Conservation (phyloP, 2,888 invertebrate species). For the Andrena trimmerana region DNA sequence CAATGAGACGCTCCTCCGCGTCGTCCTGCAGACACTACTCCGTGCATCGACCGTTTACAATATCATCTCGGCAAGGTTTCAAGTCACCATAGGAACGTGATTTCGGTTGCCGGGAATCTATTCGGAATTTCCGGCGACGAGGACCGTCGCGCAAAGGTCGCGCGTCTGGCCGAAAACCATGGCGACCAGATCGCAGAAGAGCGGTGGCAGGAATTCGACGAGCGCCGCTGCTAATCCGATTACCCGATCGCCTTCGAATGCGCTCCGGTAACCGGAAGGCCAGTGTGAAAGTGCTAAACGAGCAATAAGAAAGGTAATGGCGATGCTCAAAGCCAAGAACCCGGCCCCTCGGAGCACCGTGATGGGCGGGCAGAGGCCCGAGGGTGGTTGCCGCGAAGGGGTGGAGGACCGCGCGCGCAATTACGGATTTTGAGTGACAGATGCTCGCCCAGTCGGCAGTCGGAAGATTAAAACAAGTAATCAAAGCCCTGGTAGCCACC, state of each 20-base stretch:
- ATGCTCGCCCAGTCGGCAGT: conserved; percentile 84
- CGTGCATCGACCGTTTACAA: too few species aligned
- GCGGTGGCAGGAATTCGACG: conserved; percentile 18
- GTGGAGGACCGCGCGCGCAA: conserved; percentile 80
- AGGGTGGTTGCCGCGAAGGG: conserved; percentile 40
- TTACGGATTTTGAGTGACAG: conserved; percentile 85
- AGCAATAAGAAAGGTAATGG: conserved; percentile 79
- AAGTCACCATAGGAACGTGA: too few species aligned
- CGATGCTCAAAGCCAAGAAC: conserved; percentile 54
- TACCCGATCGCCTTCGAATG: conserved; percentile 47
- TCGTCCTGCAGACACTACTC: background rate
- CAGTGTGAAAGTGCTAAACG: conserved; percentile 72
- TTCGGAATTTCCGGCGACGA: too few species aligned
- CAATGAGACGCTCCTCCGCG: background rate
- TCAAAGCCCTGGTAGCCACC: conserved; percentile 83
- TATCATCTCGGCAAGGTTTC: too few species aligned
- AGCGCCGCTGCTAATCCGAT: conserved; percentile 48
- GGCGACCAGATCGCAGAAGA: background rate
- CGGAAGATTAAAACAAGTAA: conserved; percentile 85
- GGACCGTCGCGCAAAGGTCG: too few species aligned
- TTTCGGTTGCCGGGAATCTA: too few species aligned
- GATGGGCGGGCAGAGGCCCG: conserved; percentile 36
- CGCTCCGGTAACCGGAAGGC: conserved; percentile 29
- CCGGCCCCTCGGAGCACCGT: conserved; percentile 23
- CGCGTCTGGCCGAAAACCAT: too few species aligned